A percentile compares a stretch with the other conserved stretches of the same genome.
phyloP scores from a whole-genome alignment of 1,140 invertebrate genomes.

The Drosophila cardini region DNA sequence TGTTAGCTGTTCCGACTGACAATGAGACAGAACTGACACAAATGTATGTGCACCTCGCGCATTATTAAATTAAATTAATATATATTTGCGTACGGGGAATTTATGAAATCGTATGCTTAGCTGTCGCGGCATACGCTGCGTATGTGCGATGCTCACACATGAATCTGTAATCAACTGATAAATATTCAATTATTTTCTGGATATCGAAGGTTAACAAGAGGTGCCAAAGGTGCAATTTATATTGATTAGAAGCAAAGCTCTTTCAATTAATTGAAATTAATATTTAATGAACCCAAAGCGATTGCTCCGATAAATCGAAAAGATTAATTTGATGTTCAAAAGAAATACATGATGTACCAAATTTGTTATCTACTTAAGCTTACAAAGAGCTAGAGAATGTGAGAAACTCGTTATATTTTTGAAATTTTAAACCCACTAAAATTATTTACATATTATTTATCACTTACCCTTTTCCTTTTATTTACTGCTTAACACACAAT shows the following conservation, averaged over 20 bases:
- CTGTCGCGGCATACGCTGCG: constrained; percentile 30
- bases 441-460: not conserved
- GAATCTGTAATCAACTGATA: constrained; percentile 60
- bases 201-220: not conserved
- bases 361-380: too few relatives aligned
- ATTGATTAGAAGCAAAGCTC: constrained; percentile 15
- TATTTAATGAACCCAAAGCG: constrained; percentile 18
- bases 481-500: constrained; percentile 14
- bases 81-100: constrained; percentile 20
- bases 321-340: constrained; percentile 1
- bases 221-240: constrained; percentile 40
- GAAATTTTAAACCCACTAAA: not conserved
- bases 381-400: too few relatives aligned
- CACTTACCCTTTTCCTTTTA: constrained; percentile 32
- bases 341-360: not conserved
- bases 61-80: constrained; percentile 47
- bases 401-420: not conserved
- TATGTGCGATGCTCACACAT: constrained; percentile 52
- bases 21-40: constrained; percentile 15
- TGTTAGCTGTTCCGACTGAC: not conserved
- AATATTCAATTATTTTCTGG: constrained; percentile 35
- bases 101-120: constrained; percentile 39
- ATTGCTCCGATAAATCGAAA: not conserved
- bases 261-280: constrained; percentile 37
- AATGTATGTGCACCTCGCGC: constrained; percentile 4